Percentiles rank a stretch among this genome's conserved stretches.
These are phyloP conservation scores for Remorina albescens DNA, from an alignment of 2,797 vertebrate genomes.

Conservation along the genomic window DNA sequence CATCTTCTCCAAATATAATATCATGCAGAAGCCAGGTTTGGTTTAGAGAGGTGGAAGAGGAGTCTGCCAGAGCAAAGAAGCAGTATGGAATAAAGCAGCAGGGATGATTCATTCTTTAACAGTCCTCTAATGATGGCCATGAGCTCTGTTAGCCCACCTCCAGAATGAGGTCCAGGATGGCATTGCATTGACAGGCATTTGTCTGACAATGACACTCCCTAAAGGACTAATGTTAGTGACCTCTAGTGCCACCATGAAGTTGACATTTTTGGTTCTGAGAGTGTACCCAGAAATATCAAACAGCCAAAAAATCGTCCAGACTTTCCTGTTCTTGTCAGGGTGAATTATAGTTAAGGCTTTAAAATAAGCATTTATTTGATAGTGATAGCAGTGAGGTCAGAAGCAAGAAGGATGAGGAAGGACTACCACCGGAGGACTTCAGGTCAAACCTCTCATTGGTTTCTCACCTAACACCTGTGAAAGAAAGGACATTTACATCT, in stretches of 20 bases:
- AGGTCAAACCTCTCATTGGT: no score
- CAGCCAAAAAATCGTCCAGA: neutral
- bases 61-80: constrained; percentile 18
- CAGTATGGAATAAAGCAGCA: constrained; percentile 4
- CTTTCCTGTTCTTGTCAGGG: neutral
- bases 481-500: no score
- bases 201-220: neutral
- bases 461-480: no score
- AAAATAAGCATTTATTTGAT: no score
- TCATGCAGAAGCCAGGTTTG: constrained; percentile 13
- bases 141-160: neutral
- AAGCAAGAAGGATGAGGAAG: no score
- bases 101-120: constrained; percentile 12
- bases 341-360: neutral
- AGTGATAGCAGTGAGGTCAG: no score
- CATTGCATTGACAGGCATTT: neutral
- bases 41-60: constrained; percentile 16
- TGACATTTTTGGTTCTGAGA: neutral
- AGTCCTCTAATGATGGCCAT: constrained; percentile 6
- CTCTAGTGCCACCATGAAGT: neutral
- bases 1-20: constrained; percentile 37
- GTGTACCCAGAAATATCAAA: neutral
- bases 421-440: no score
- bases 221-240: neutral
- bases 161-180: neutral